Evolutionary conservation across 2,888 invertebrate species (phyloP).

Genomic region (Synanthedon vespiformis): DNA sequence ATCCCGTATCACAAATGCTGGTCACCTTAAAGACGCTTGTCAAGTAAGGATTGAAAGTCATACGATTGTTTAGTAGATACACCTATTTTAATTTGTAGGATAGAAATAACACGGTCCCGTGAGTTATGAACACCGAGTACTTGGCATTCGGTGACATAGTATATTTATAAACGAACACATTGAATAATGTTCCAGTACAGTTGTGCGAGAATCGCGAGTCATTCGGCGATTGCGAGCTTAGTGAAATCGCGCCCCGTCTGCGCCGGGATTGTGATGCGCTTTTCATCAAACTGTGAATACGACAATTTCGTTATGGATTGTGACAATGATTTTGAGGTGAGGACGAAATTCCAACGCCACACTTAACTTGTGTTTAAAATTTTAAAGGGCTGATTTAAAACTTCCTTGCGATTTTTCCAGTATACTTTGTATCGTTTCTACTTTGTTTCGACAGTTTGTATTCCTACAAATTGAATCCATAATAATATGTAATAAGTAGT

Average conservation of each 20-base stretch:
- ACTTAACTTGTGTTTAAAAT: too few relatives aligned
- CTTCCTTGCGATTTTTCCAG: too few relatives aligned
- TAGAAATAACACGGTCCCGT: background rate
- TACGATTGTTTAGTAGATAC: background rate
- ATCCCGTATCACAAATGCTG: too few relatives aligned
- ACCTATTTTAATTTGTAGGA: background rate
- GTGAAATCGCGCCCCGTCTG: slow-evolving; percentile 16
- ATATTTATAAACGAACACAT: slow-evolving; percentile 54
- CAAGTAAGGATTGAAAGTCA: background rate
- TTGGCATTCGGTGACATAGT: slow-evolving; percentile 42
- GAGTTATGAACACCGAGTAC: slow-evolving; percentile 22
- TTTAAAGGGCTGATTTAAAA: too few relatives aligned
- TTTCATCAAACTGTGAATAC: slow-evolving; percentile 36
- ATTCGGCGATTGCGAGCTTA: slow-evolving; percentile 11
- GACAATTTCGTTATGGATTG: slow-evolving; percentile 56
- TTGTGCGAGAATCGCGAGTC: slow-evolving; percentile 21
- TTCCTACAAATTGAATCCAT: too few relatives aligned
- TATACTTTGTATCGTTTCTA: too few relatives aligned
- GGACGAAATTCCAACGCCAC: slow-evolving; percentile 3
- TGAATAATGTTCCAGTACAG: slow-evolving; percentile 35
- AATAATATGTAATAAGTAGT: too few relatives aligned
- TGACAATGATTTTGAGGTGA: slow-evolving; percentile 59
- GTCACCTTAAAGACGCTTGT: background rate
- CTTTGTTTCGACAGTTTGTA: too few relatives aligned
- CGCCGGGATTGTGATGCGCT: slow-evolving; percentile 32